A percentile compares a stretch with the other conserved stretches of the same genome.
phyloP scores from a whole-genome alignment of 2,113 vertebrate species.

The Lepus europaeus region DNA sequence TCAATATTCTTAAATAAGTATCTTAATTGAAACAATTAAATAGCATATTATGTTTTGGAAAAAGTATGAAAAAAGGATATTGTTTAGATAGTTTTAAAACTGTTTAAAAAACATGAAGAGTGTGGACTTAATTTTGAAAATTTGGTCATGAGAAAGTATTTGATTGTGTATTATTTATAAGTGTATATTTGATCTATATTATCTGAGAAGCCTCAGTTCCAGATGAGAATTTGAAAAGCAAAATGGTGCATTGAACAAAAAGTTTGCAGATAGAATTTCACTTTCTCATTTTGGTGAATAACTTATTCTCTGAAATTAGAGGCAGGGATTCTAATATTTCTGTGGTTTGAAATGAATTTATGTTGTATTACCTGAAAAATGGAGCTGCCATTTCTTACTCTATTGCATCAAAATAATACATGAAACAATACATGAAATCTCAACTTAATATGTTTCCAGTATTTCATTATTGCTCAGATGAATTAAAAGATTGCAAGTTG shows the following conservation, averaged over 20 bases:
- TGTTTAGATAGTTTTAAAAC: neutral
- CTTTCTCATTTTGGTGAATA: neutral
- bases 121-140: neutral
- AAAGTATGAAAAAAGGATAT: neutral
- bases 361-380: neutral
- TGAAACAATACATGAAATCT: neutral
- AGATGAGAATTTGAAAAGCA: neutral
- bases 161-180: neutral
- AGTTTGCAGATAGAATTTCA: neutral
- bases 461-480: neutral
- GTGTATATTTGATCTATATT: neutral
- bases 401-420: neutral
- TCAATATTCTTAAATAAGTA: neutral
- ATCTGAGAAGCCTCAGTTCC: neutral
- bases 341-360: neutral
- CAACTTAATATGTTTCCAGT: neutral
- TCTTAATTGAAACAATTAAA: neutral
- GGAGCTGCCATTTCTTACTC: neutral
- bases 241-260: neutral
- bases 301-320: neutral
- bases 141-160: neutral
- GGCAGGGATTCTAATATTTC: neutral
- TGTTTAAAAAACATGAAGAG: neutral
- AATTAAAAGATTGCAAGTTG: neutral
- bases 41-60: neutral